Percentiles rank a stretch among this genome's conserved stretches.
Evolutionary conservation across 2,888 invertebrate species (phyloP).

Genomic region (Rhabditophanes sp.): DNA sequence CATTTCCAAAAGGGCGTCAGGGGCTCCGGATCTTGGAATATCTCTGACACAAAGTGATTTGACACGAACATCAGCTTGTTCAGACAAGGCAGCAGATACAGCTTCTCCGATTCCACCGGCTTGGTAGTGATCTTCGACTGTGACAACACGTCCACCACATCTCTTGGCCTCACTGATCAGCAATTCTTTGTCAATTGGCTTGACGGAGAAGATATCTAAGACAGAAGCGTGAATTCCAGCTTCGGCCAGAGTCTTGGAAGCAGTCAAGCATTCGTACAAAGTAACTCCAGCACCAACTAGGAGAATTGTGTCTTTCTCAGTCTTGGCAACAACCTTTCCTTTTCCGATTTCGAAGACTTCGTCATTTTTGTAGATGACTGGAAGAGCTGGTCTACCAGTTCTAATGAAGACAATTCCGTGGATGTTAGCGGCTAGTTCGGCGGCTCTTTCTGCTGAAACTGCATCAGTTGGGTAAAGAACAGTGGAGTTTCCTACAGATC

Average conservation of each 20-base stretch:
- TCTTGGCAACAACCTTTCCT: slow-evolving; percentile 59
- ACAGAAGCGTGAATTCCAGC: slow-evolving; percentile 59
- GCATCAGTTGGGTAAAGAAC: slow-evolving; percentile 69
- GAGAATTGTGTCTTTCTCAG: slow-evolving; percentile 62
- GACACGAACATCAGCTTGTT: slow-evolving; percentile 19
- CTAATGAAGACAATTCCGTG: slow-evolving; percentile 75
- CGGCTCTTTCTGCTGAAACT: slow-evolving; percentile 72
- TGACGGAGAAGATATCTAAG: slow-evolving; percentile 64
- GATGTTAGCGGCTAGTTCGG: slow-evolving; percentile 67
- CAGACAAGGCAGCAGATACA: slow-evolving; percentile 45
- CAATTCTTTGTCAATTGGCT: slow-evolving; percentile 70
- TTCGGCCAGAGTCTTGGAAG: slow-evolving; percentile 51
- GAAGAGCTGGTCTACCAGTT: slow-evolving; percentile 76
- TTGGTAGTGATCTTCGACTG: slow-evolving; percentile 91
- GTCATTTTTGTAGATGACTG: slow-evolving; percentile 68
- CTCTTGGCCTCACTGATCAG: slow-evolving; percentile 58
- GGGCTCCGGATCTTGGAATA: slow-evolving; percentile 80
- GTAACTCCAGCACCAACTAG: slow-evolving; percentile 86
- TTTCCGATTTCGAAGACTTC: slow-evolving; percentile 61
- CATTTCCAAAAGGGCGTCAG: slow-evolving; percentile 65
- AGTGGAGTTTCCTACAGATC: slow-evolving; percentile 62
- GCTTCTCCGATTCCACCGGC: slow-evolving; percentile 90
- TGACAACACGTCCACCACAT: slow-evolving; percentile 55
- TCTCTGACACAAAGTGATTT: slow-evolving; percentile 18
- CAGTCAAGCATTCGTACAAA: slow-evolving; percentile 70